Evolutionary conservation across 2,113 vertebrate species (phyloP).

Genomic region (Phrynosoma blainvillii): DNA sequence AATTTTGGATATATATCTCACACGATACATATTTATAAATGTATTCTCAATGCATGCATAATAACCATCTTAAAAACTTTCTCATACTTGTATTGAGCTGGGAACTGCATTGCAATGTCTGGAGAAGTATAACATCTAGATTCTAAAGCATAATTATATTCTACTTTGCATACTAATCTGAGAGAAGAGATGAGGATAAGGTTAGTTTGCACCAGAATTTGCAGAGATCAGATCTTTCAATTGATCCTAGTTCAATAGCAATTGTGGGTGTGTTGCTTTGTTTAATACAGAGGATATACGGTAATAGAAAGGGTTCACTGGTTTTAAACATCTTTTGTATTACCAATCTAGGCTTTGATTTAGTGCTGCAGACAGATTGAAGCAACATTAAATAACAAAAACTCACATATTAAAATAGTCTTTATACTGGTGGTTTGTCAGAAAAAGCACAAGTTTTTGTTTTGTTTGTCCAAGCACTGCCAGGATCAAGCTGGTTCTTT

Average conservation of each 20-base stretch:
- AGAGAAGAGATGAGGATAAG: background rate
- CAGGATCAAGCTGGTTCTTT: background rate
- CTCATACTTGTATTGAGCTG: background rate
- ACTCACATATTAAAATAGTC: background rate
- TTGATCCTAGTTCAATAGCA: background rate
- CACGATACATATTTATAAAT: background rate
- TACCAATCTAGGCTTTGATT: background rate
- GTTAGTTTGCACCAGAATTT: background rate
- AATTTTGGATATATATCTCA: background rate
- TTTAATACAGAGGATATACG: background rate
- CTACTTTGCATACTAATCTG: background rate
- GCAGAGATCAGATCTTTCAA: background rate
- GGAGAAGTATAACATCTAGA: background rate
- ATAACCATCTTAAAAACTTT: background rate
- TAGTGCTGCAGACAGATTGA: background rate
- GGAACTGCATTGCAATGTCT: background rate
- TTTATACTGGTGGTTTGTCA: background rate
- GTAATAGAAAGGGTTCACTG: background rate
- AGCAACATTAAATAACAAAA: background rate
- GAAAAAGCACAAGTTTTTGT: background rate
- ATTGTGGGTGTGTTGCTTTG: no score
- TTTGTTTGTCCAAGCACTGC: background rate
- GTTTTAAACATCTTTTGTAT: background rate
- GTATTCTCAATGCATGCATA: background rate
- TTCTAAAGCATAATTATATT: background rate